phyloP scores from a whole-genome alignment of 2,888 invertebrate genomes.

The Clitarchus hookeri region DNA sequence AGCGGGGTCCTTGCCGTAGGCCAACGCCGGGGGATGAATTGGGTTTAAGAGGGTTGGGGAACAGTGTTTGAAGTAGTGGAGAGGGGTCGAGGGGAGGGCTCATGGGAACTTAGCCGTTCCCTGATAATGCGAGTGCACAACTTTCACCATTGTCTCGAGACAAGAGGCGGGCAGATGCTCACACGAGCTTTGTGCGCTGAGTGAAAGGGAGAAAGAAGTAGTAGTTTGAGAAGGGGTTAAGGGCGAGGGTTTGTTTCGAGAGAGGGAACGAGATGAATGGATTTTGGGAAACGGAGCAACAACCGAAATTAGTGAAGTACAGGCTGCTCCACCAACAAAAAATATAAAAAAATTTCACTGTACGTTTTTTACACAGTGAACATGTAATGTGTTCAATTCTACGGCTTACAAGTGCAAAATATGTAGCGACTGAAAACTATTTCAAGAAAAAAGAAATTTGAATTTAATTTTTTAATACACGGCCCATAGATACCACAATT shows the following conservation, averaged over 20 bases:
- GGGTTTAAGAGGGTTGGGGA: background rate
- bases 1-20: background rate
- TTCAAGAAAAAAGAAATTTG: too few relatives aligned
- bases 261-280: background rate
- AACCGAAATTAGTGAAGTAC: background rate
- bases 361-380: too few relatives aligned
- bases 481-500: too few relatives aligned
- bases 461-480: too few relatives aligned
- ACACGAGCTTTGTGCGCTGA: background rate
- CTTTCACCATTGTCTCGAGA: constrained; percentile 25
- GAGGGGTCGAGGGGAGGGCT: background rate
- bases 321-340: background rate
- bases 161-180: background rate
- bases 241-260: background rate
- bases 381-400: too few relatives aligned
- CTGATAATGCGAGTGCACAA: constrained; percentile 23
- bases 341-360: background rate
- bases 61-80: background rate
- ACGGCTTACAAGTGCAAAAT: too few relatives aligned
- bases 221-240: background rate
- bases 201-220: background rate
- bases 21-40: background rate
- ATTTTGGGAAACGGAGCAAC: background rate
- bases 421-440: too few relatives aligned
- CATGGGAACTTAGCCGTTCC: background rate